Percentiles rank a stretch among this genome's conserved stretches.
Conservation (phyloP, 2,797 vertebrate genomes). For the Neostethus bicornis region DNA sequence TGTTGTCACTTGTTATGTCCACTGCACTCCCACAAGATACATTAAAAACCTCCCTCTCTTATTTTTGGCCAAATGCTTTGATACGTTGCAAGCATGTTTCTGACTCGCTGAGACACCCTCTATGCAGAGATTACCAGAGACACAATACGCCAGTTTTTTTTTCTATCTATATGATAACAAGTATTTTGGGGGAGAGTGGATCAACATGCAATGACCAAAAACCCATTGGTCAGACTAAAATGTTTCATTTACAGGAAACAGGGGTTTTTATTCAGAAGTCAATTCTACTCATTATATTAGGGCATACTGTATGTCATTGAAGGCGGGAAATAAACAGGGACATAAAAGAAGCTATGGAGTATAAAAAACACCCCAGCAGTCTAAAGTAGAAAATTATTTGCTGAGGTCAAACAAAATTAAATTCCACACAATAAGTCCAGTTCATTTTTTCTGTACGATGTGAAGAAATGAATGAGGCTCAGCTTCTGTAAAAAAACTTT, state of each 20-base stretch:
- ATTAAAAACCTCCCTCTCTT: too few species aligned
- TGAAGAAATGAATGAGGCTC: slow-evolving; percentile 35
- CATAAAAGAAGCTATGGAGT: slow-evolving; percentile 32
- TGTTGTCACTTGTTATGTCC: too few species aligned
- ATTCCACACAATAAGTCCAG: slow-evolving; percentile 40
- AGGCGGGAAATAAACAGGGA: background rate
- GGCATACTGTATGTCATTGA: background rate
- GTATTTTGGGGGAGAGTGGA: too few species aligned
- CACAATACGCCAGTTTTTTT: too few species aligned
- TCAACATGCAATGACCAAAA: too few species aligned
- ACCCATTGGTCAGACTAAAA: too few species aligned
- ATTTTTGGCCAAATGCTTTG: too few species aligned
- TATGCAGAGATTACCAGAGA: too few species aligned
- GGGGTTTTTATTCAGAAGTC: slow-evolving; percentile 11
- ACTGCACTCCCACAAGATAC: too few species aligned
- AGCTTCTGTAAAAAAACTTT: slow-evolving; percentile 54
- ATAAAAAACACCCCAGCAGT: slow-evolving; percentile 9
- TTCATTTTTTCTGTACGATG: slow-evolving; percentile 35
- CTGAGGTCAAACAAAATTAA: slow-evolving; percentile 46
- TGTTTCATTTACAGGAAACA: slow-evolving; percentile 17
- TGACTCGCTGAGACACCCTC: too few species aligned
- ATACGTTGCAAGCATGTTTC: too few species aligned
- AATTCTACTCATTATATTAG: background rate
- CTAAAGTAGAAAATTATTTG: slow-evolving; percentile 34
- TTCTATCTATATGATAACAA: too few species aligned